Conservation (phyloP, 2,888 invertebrate species). For the Perithous albicinctus region DNA sequence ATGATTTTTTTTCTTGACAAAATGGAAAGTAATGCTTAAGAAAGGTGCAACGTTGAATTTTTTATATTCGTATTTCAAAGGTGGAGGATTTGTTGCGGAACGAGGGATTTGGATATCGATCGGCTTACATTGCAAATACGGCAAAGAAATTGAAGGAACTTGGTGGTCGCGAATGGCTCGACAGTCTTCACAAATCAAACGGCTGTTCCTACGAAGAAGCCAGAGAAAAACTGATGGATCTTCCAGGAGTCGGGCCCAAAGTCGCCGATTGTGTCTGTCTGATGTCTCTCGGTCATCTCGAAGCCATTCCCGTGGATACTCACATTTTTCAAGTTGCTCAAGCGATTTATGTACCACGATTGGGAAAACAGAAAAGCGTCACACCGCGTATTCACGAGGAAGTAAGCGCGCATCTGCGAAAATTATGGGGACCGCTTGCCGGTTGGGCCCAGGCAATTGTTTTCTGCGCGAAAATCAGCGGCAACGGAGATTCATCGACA, state of each 20-base stretch:
- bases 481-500: conserved; percentile 43
- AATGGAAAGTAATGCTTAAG: too few species aligned
- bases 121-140: conserved; percentile 93
- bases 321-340: conserved; percentile 97
- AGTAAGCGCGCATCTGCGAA: conserved; percentile 92
- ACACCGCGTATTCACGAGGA: conserved; percentile 94
- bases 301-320: conserved; percentile 97
- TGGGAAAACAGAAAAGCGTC: conserved; percentile 90
- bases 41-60: too few species aligned
- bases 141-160: conserved; percentile 89
- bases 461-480: conserved; percentile 81
- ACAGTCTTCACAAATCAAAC: conserved; percentile 86
- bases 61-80: conserved; percentile 74
- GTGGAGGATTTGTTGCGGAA: conserved; percentile 91
- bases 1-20: too few species aligned
- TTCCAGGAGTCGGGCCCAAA: conserved; percentile 97
- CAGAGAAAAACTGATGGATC: conserved; percentile 89
- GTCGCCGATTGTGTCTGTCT: conserved; percentile 99
- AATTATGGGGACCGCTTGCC: conserved; percentile 93
- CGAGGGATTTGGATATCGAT: conserved; percentile 94
- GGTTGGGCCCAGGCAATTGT: conserved; percentile 98
- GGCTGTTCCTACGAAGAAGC: conserved; percentile 90
- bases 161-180: conserved; percentile 91
- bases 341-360: conserved; percentile 91
- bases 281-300: conserved; percentile 96